Evolutionary conservation across 2,797 vertebrate species (phyloP).

Genomic region (Ptychobarbus kaznakovi): DNA sequence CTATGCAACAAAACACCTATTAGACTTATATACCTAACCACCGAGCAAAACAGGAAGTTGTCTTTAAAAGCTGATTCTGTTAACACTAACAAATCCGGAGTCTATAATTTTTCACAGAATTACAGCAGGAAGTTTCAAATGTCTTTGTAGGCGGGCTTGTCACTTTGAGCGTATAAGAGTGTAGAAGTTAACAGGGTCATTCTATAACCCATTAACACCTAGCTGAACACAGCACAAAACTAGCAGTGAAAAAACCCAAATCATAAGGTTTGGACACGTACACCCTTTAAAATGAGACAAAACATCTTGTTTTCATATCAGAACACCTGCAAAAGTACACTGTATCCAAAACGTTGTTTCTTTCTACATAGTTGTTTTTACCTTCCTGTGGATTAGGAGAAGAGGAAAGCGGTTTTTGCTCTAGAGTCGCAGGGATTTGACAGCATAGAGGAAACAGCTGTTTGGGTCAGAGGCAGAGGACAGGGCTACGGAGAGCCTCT

Average conservation of each 20-base stretch:
- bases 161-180: not conserved
- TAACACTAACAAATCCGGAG: not conserved
- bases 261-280: not conserved
- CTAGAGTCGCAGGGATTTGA: not conserved
- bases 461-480: slow-evolving; percentile 18
- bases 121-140: not conserved
- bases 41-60: not conserved
- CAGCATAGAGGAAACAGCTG: slow-evolving; percentile 37
- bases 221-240: not conserved
- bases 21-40: not conserved
- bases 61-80: not conserved
- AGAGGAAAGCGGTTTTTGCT: slow-evolving; percentile 4
- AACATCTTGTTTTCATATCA: not conserved
- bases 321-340: not conserved
- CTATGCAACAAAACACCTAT: not conserved
- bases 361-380: not conserved
- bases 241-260: not conserved
- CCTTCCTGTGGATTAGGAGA: slow-evolving; percentile 3
- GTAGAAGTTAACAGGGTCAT: not conserved
- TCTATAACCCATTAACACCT: not conserved
- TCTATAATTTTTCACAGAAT: slow-evolving; percentile 16
- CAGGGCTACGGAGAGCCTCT: not conserved
- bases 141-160: not conserved
- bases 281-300: not conserved
- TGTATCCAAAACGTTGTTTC: not conserved